Evolutionary conservation across 1,140 invertebrate genomes (phyloP), one percentile per base, ranked within the genome.

Genomic region (Helicoverpa armigera): DNA sequence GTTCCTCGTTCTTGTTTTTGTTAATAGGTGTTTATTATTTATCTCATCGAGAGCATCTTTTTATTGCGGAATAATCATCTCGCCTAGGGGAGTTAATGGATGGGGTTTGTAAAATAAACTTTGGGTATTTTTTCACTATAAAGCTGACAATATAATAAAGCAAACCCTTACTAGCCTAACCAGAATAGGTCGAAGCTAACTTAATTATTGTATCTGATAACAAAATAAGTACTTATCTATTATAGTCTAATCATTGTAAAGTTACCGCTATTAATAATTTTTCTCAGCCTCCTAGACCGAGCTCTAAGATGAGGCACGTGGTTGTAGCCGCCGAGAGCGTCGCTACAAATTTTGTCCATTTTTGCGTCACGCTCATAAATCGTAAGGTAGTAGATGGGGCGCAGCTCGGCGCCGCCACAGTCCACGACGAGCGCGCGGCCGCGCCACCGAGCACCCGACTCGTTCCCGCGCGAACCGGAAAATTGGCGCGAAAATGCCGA

Each of bases 401-500:
- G 83, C 82, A 84, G 79, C 83, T 83, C 83, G 79, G 67, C 70
- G 67, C 81, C 83, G 79, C 85, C 91, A 90, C 91, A 94, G 92
- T 94, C 82, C 86, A 82, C 79, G 85, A 67, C 86, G 86, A 88
- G 83, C 88, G 89, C 90, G 91, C 88, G 88, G 82, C 80, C 90
- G 90, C 90, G 88, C 88, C 88, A 90, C 83, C 89, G 87, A 84
- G 86, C 83, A 79, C 83, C 75, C 72, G 65, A 76, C 81, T 83
- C 72, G 53, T 82, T 83, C 77, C 82, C 86, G 85, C 87, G 89
- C 86, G 85, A 79, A 82, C 85, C 86, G 91, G 91, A 89, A 94
- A 93, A 93, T 90, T 92, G 88, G 89, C 93, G 93, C 92, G 91
- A 94, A 94, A 94, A 94, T 94, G 91, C 85, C 82, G 83, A 90